Evolutionary conservation across 35 echinoderm and acorn worm genomes (phyloP).

Genomic region (Anneissia japonica): DNA sequence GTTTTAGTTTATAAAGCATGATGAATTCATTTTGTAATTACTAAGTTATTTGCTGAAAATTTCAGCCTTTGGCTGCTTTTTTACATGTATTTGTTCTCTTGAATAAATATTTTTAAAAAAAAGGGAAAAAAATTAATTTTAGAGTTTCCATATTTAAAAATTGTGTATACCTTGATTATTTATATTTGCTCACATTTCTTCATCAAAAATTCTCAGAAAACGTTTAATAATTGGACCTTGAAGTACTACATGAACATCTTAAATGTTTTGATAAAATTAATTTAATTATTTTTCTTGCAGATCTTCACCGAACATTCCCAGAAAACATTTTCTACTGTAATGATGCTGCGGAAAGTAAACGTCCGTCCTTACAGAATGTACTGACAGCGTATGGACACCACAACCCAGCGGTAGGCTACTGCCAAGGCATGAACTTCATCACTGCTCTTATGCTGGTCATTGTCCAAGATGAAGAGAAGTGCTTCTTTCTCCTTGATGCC

Average conservation of each 20-base stretch:
- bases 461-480: constrained; percentile 85
- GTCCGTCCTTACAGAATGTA: constrained; percentile 55
- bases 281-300: constrained; percentile 38
- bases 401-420: constrained; percentile 71
- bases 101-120: too few species aligned
- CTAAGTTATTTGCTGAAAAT: too few species aligned
- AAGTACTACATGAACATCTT: background rate
- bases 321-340: constrained; percentile 88
- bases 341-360: constrained; percentile 54
- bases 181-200: too few species aligned
- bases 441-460: constrained; percentile 84
- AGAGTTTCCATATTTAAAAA: too few species aligned
- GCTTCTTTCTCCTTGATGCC: constrained; percentile 77
- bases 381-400: constrained; percentile 71
- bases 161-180: too few species aligned
- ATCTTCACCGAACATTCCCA: constrained; percentile 98
- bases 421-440: constrained; percentile 92
- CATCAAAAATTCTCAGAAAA: too few species aligned
- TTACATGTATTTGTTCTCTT: too few species aligned
- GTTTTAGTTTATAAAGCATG: too few species aligned
- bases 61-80: too few species aligned
- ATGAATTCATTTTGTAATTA: too few species aligned
- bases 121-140: too few species aligned
- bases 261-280: background rate
- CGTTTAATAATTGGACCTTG: too few species aligned